Base-by-base conservation (phyloP, 2,113 vertebrate genomes). In the Ameiurus melas region DNA sequence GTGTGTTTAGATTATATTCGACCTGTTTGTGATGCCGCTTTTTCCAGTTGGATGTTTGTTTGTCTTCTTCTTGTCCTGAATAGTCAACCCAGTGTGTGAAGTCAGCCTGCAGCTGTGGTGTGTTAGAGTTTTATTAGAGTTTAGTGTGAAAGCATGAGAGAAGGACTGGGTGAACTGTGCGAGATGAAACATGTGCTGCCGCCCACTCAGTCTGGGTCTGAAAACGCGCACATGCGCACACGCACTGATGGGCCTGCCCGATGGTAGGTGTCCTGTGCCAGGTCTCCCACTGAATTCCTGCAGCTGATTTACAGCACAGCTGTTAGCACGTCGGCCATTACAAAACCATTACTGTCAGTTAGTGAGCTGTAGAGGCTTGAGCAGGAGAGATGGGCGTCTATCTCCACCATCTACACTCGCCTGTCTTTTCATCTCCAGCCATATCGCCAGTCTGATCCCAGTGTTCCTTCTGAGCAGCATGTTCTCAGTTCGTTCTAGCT, bases 321-420 rank as follows among this genome's bases (percentile, higher is more conserved):
- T 71, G 85, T 89, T 90, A 85, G 13, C 68, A 82, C 33, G 20
- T n/a, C 91, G 88, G 91, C 92, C 68, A 85, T 94, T 92, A 92
- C 89, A 92, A 75, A 93, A 92, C 89, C 91, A 91, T 95, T 94
- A 93, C 91, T 85, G 91, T 94, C 93, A 93, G 88, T 93, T 92
- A 92, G 83, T 85, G 90, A 91, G 91, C 89, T 80, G 47, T 78
- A 85, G 90, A 30, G 84, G 60, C 58, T 90, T 75, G 12, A 78
- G 4, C 57, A 66, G 66, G 39, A 90, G 60, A 84, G 87, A 71
- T 85, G 55, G 62, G 47, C 39, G 47, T 83, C 70, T 16, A 43
- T 77, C 86, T 47, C 19, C 9, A 36, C 75, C 84, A 88, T 80
- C 86, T 81, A 22, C 62, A 71, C 3, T 22, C 2, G 27, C 39